Conservation (phyloP, 2,888 invertebrate species). For the Drosophila kuntzei region DNA sequence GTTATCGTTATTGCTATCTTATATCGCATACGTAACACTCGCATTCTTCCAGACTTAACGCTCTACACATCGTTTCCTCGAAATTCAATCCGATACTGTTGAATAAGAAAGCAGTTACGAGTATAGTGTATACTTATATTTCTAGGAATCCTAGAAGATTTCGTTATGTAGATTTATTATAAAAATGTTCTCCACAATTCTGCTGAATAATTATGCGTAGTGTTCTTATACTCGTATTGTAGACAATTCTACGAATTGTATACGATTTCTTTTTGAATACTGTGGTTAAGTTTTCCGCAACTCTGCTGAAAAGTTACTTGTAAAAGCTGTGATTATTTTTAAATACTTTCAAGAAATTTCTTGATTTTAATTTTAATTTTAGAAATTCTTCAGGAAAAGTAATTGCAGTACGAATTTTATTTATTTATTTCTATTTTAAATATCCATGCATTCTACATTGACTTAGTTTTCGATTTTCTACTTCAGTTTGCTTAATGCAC, state of each 20-base stretch:
- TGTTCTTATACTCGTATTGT: background rate
- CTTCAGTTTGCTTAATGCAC: too few relatives aligned
- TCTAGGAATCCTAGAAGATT: background rate
- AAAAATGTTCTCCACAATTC: background rate
- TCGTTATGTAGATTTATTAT: background rate
- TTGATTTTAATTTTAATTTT: too few relatives aligned
- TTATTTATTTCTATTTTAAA: too few relatives aligned
- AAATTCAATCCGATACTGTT: background rate
- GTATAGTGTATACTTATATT: background rate
- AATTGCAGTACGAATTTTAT: too few relatives aligned
- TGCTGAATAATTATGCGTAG: background rate
- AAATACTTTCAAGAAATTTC: too few relatives aligned
- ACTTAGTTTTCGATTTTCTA: too few relatives aligned
- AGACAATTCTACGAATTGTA: background rate
- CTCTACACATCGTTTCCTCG: background rate
- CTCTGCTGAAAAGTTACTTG: background rate
- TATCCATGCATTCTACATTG: too few relatives aligned
- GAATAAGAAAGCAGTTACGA: background rate
- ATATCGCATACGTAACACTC: conserved; percentile 37
- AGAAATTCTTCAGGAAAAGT: too few relatives aligned
- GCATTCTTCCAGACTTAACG: conserved; percentile 10
- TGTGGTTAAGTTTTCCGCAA: background rate
- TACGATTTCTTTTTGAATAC: background rate
- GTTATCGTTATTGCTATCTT: conserved; percentile 45
- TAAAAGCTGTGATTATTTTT: background rate